phyloP scores from a whole-genome alignment of 30 jellyfish, hydroid and myxozoan genomes.

The Haliclystus octoradiatus region DNA sequence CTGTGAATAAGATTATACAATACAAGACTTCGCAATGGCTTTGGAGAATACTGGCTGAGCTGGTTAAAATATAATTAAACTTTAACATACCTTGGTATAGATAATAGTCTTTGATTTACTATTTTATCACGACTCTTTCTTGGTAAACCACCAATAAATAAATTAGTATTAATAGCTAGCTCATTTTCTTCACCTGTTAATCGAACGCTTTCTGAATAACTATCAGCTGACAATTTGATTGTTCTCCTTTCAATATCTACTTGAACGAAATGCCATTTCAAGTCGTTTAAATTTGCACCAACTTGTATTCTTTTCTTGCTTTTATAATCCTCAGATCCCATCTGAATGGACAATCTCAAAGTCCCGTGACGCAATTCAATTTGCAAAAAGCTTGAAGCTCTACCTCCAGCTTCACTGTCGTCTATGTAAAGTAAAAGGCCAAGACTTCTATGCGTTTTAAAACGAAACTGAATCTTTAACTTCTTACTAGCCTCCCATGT shows the following conservation, averaged over 20 bases:
- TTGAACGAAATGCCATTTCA: slow-evolving; percentile 67
- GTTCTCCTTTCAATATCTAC: slow-evolving; percentile 18
- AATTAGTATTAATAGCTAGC: slow-evolving; percentile 47
- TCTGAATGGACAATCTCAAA: neutral
- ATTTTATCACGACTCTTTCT: neutral
- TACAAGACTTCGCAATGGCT: too few species aligned
- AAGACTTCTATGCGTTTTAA: neutral
- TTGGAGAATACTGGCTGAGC: too few species aligned
- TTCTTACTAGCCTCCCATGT: neutral
- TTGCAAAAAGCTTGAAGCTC: neutral
- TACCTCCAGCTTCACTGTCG: neutral
- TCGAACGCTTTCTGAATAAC: slow-evolving; percentile 5
- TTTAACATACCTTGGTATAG: slow-evolving; percentile 21
- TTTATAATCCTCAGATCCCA: slow-evolving; percentile 30
- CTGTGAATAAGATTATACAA: too few species aligned
- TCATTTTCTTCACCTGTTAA: slow-evolving; percentile 15
- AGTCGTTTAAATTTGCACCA: slow-evolving; percentile 49
- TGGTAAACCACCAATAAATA: slow-evolving; percentile 74
- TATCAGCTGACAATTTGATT: slow-evolving; percentile 36
- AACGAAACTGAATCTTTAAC: neutral
- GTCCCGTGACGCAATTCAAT: neutral
- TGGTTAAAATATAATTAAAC: too few species aligned
- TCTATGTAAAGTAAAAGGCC: neutral
- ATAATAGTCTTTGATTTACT: slow-evolving; percentile 11
- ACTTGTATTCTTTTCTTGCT: slow-evolving; percentile 13